Evolutionary conservation across 2,888 invertebrate genomes (phyloP).

Genomic region (Nezara viridula): DNA sequence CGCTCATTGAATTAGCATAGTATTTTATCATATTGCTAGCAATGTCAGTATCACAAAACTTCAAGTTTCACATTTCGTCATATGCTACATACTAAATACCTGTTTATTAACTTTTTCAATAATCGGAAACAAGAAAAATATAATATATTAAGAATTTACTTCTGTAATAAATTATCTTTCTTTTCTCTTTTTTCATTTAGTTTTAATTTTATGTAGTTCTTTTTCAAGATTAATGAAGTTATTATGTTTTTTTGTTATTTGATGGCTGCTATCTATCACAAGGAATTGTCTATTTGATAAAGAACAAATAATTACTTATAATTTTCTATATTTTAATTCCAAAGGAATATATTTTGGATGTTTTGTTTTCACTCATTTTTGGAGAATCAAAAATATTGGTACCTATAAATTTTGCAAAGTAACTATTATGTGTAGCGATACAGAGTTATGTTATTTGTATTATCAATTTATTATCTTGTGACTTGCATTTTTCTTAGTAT

Average conservation of each 20-base stretch:
- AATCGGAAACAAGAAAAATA: neutral
- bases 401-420: neutral
- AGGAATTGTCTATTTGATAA: neutral
- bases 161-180: neutral
- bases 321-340: neutral
- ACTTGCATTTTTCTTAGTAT: too few species aligned
- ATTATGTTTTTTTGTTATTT: neutral
- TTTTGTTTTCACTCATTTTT: neutral
- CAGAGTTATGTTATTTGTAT: neutral
- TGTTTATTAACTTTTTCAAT: neutral
- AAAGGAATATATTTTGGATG: neutral
- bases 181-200: neutral
- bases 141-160: neutral
- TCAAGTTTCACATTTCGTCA: neutral
- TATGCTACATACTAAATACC: neutral
- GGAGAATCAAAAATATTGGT: neutral
- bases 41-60: neutral
- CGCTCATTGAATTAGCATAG: neutral
- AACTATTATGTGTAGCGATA: neutral
- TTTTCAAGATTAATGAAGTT: constrained; percentile 4
- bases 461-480: too few species aligned
- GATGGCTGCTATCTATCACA: neutral
- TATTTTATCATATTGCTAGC: neutral
- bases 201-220: neutral
- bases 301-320: neutral